Conservation (phyloP, 2,113 vertebrate species). For the Lophius piscatorius region DNA sequence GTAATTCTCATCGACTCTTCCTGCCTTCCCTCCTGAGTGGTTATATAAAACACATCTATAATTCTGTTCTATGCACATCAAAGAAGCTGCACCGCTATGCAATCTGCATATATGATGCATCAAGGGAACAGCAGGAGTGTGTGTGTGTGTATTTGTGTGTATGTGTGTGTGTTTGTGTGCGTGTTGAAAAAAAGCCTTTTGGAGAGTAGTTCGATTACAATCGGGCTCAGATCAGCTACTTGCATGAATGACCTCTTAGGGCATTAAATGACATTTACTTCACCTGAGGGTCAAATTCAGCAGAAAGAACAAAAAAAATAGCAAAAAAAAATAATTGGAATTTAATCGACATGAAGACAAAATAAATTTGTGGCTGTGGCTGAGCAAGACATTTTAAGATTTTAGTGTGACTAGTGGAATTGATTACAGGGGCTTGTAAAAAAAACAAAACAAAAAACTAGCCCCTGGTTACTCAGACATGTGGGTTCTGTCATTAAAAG, state of each 20-base stretch:
- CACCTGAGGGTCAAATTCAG: slow-evolving; percentile 1
- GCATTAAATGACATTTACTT: slow-evolving; percentile 24
- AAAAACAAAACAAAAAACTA: not conserved
- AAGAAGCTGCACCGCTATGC: slow-evolving; percentile 69
- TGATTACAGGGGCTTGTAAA: too few relatives aligned
- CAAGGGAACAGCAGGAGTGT: slow-evolving; percentile 59
- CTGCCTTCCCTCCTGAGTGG: slow-evolving; percentile 51
- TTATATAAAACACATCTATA: slow-evolving; percentile 78
- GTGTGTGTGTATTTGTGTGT: slow-evolving; percentile 17
- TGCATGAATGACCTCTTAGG: slow-evolving; percentile 22
- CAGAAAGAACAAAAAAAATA: too few relatives aligned
- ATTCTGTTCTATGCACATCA: slow-evolving; percentile 75
- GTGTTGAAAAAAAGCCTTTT: slow-evolving; percentile 51
- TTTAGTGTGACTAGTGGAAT: too few relatives aligned
- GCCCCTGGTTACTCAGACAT: not conserved
- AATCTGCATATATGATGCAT: slow-evolving; percentile 73
- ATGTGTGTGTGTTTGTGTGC: slow-evolving; percentile 15
- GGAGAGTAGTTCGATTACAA: slow-evolving; percentile 39
- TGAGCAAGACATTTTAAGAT: too few relatives aligned
- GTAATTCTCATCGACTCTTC: slow-evolving; percentile 68
- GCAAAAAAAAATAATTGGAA: not conserved
- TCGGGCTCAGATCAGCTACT: slow-evolving; percentile 33
- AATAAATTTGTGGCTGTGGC: too few relatives aligned
- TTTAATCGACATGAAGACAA: slow-evolving; percentile 5
- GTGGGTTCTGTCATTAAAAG: slow-evolving; percentile 26